Percentiles rank a stretch among this genome's conserved stretches.
These are phyloP conservation scores for Platichthys stellatus DNA, from an alignment of 2,113 vertebrate species.

Conservation along the genomic window DNA sequence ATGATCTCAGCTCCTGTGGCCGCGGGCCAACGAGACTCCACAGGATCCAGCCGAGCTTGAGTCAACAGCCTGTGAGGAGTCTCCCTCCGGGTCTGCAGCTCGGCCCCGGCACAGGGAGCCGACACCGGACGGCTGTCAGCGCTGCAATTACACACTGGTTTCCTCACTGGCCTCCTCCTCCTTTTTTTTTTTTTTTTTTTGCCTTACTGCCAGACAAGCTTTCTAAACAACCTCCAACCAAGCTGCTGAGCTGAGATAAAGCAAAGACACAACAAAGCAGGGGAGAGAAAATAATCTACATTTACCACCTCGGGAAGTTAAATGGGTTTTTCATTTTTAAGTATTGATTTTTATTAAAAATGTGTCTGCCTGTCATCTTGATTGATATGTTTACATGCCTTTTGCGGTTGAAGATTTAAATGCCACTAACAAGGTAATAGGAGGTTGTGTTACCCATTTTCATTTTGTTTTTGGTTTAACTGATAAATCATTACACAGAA, in stretches of 20 bases:
- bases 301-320: background rate
- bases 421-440: background rate
- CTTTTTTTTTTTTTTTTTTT: conserved; percentile 34
- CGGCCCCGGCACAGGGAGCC: conserved; percentile 39
- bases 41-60: conserved; percentile 13
- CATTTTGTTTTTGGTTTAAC: too few species aligned
- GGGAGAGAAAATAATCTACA: background rate
- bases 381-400: background rate
- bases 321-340: background rate
- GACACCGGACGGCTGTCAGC: conserved; percentile 25
- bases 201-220: conserved; percentile 30
- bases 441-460: too few species aligned
- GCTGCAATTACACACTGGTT: conserved; percentile 62
- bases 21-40: background rate
- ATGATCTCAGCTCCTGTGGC: conserved; percentile 4
- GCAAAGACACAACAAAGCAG: background rate
- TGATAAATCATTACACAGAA: too few species aligned
- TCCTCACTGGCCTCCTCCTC: conserved; percentile 35
- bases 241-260: conserved; percentile 17
- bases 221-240: conserved; percentile 25
- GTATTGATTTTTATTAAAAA: background rate
- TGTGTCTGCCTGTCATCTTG: background rate
- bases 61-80: conserved; percentile 23
- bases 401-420: background rate
- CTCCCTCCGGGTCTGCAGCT: conserved; percentile 45